A percentile compares a stretch with the other conserved stretches of the same genome.
Conservation (phyloP, 2,797 vertebrate species). For the Dromococcyx pavoninus region DNA sequence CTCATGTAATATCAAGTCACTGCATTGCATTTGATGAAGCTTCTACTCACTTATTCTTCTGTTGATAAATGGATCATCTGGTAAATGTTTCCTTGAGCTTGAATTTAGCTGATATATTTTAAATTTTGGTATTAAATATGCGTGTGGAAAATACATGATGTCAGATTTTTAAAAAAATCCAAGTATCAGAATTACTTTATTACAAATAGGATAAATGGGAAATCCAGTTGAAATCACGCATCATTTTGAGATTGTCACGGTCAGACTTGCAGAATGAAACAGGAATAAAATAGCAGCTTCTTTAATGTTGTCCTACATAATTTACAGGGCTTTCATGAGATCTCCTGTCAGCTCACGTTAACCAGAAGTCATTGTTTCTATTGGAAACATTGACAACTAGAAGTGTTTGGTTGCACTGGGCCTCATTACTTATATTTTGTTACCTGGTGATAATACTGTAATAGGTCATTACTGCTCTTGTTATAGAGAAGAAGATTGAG, state of each 20-base stretch:
- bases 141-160: background rate
- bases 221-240: background rate
- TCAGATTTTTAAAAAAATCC: background rate
- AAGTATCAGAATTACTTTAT: background rate
- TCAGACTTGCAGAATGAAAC: background rate
- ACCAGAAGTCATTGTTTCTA: constrained; percentile 67
- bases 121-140: background rate
- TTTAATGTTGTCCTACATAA: background rate
- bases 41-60: background rate
- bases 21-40: background rate
- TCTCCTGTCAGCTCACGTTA: constrained; percentile 55
- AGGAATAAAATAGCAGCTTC: constrained; percentile 29
- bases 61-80: background rate
- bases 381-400: constrained; percentile 47
- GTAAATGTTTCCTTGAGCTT: background rate
- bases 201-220: background rate
- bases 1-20: background rate
- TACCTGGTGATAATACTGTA: constrained; percentile 68
- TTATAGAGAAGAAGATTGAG: constrained; percentile 58
- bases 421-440: constrained; percentile 70
- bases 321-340: constrained; percentile 47
- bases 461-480: constrained; percentile 70
- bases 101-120: background rate
- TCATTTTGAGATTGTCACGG: background rate
- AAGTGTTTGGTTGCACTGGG: constrained; percentile 67